Evolutionary conservation across 2,797 vertebrate genomes (phyloP).

Genomic region (Sebastes vulpes): DNA sequence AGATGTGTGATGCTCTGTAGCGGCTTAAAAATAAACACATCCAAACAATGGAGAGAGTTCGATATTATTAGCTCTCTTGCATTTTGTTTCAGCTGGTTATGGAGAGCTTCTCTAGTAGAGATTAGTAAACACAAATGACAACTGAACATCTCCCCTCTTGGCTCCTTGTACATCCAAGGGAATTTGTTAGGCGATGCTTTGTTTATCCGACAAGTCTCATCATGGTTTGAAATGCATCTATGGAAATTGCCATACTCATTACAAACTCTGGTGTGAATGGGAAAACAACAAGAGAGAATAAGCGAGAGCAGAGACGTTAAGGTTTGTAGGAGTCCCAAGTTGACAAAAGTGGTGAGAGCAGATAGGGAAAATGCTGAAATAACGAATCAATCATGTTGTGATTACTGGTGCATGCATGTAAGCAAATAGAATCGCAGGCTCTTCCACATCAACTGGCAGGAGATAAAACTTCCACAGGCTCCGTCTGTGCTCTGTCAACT

Average conservation of each 20-base stretch:
- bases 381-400: conserved; percentile 67
- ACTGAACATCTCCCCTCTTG: conserved; percentile 5
- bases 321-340: conserved; percentile 28
- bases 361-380: conserved; percentile 50
- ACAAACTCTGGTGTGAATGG: conserved; percentile 13
- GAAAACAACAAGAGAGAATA: conserved; percentile 16
- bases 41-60: conserved; percentile 11
- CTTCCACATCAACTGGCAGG: conserved; percentile 49
- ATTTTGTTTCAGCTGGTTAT: conserved; percentile 9
- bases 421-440: conserved; percentile 43
- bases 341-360: conserved; percentile 50
- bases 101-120: conserved; percentile 5
- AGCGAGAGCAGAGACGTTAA: background rate
- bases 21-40: conserved; percentile 22
- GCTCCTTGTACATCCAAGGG: conserved; percentile 1
- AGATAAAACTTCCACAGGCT: conserved; percentile 28
- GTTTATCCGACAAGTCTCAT: conserved; percentile 24
- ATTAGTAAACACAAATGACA: conserved; percentile 40
- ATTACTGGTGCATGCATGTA: conserved; percentile 60
- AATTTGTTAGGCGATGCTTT: conserved; percentile 40
- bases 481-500: conserved; percentile 28
- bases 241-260: conserved; percentile 22
- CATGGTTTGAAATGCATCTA: conserved; percentile 15
- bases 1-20: conserved; percentile 15
- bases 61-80: conserved; percentile 11